Base-by-base conservation (phyloP, 2,888 invertebrate genomes). In the Platycnemis pennipes region DNA sequence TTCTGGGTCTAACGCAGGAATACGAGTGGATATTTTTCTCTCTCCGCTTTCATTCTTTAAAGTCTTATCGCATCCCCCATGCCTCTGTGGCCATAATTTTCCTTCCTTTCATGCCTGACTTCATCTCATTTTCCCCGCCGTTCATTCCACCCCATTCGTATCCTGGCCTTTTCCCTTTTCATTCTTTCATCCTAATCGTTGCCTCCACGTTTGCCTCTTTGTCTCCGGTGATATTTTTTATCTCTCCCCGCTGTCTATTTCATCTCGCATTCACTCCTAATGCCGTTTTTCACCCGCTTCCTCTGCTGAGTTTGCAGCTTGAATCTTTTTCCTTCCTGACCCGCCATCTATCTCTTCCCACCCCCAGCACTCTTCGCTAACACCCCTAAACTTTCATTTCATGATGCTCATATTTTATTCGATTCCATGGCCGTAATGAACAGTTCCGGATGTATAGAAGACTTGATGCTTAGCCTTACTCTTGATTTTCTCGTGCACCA, bases 361-460 rank as follows among this genome's bases (percentile, higher is more conserved):
- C n/a, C 53, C 89, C 37, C 56, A 22, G 89, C 42, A 56, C 11
- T 16, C 5, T 16, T 37, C 63, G 91, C 91, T 44, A 26, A 42
- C 7, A 56, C 37, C 44, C 44, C 45, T 63, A 91, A 77, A 91
- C 91, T 63, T 91, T 44, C 91, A 44, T 69, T 89, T 91, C 63
- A 91, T 91, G 44, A 44, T 56, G 63, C 63, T 91, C 91, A n/a
- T 69, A 91, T 91, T 88, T 49, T 89, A 89, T 42, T 89, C 89
- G 56, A 49, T 53, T n/a, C 2, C n/a, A n/a, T n/a, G n/a, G 63
- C n/a, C 63, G n/a, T 63, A 5, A 26, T n/a, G 63, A n/a, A 63
- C 53, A 53, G 4, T 1, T 53, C 19, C 53, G 53, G 53, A 53
- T 53, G 19, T 53, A 8, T 19, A 53, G 53, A 53, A 19, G 19